phyloP scores from a whole-genome alignment of 2,797 vertebrate species.

The Paedocypris micromegethes region DNA sequence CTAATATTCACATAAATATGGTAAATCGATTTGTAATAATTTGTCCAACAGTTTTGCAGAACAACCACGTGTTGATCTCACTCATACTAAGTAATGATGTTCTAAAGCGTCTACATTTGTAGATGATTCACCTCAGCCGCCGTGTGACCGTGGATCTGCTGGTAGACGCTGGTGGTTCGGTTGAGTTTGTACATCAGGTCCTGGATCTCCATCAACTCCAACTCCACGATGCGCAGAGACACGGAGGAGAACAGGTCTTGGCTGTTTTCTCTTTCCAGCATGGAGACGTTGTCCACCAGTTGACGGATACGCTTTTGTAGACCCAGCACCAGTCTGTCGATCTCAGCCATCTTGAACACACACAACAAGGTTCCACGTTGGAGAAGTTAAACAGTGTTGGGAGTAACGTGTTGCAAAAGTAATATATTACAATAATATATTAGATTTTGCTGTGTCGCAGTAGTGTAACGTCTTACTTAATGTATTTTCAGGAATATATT shows the following conservation, averaged over 20 bases:
- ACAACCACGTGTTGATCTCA: background rate
- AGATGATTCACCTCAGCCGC: slow-evolving; percentile 49
- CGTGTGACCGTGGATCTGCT: slow-evolving; percentile 25
- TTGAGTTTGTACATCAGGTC: slow-evolving; percentile 58
- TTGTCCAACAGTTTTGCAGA: too few species aligned
- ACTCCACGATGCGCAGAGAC: slow-evolving; percentile 62
- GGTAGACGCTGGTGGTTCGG: slow-evolving; percentile 33
- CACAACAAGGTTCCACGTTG: background rate
- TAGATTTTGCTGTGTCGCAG: too few species aligned
- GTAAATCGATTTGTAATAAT: too few species aligned
- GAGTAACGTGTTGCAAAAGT: too few species aligned
- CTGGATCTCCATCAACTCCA: slow-evolving; percentile 60
- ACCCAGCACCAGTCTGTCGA: slow-evolving; percentile 57
- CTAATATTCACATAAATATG: too few species aligned
- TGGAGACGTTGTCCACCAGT: slow-evolving; percentile 50
- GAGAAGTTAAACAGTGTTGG: too few species aligned
- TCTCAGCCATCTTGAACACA: slow-evolving; percentile 44
- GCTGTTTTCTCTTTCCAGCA: slow-evolving; percentile 64
- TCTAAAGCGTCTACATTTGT: background rate
- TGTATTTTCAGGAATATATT: too few species aligned
- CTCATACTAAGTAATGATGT: background rate
- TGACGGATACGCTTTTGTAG: slow-evolving; percentile 57
- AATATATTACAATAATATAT: too few species aligned
- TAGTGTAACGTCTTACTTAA: too few species aligned
- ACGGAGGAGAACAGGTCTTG: slow-evolving; percentile 57